Evolutionary conservation across 64 coral and sea anemone species (phyloP).

Genomic region (Montipora foliosa): DNA sequence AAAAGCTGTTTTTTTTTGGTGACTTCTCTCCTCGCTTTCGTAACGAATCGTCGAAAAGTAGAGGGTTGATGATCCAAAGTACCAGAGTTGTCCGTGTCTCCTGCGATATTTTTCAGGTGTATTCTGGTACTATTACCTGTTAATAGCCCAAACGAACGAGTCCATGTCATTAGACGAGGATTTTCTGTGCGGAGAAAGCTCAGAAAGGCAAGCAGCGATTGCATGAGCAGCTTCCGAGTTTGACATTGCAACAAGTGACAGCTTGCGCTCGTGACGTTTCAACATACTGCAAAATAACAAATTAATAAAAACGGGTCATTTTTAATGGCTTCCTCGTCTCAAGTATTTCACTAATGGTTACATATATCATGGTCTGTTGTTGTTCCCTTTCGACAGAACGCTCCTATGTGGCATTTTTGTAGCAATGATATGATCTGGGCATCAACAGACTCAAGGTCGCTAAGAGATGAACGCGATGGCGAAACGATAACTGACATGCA

Average conservation of each 20-base stretch:
- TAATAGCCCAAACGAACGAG: conserved; percentile 59
- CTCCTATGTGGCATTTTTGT: too few species aligned
- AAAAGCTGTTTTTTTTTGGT: background rate
- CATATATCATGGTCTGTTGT: too few species aligned
- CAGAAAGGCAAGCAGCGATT: conserved; percentile 82
- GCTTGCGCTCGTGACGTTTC: conserved; percentile 75
- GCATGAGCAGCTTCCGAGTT: conserved; percentile 88
- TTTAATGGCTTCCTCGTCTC: too few species aligned
- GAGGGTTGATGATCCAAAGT: background rate
- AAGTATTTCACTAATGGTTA: too few species aligned
- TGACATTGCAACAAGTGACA: conserved; percentile 92
- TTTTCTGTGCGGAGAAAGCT: conserved; percentile 89
- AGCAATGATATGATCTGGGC: too few species aligned
- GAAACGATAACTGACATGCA: too few species aligned
- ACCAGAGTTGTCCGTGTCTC: background rate
- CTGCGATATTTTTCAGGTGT: background rate
- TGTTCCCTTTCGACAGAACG: too few species aligned
- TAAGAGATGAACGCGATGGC: too few species aligned
- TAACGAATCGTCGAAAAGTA: background rate
- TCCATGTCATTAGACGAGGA: conserved; percentile 55
- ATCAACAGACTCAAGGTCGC: too few species aligned
- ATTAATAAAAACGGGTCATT: background rate
- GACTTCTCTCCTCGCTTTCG: too few species aligned
- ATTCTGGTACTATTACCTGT: conserved; percentile 19
- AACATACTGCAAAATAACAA: conserved; percentile 61